Evolutionary conservation across 1,140 invertebrate genomes (phyloP), one percentile per base, ranked within the genome.

Genomic region (Hyles euphorbiae): DNA sequence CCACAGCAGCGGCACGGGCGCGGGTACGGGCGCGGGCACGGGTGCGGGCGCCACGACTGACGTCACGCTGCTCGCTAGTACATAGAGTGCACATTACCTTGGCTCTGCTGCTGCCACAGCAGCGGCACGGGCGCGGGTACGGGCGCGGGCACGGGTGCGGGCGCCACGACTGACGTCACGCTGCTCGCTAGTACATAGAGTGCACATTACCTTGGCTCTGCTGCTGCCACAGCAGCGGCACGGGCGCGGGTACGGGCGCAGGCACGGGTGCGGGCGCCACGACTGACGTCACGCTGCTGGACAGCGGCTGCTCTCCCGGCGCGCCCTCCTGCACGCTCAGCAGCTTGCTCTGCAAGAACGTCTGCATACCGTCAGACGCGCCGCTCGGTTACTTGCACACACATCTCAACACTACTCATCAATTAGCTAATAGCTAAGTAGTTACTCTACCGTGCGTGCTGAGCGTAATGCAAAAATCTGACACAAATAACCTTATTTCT

Each of bases 51-150:
- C 46, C n/a, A n/a, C 46, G 7, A 48, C 46, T 5, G n/a, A 5
- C 2, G 46, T n/a, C 46, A 47, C 46, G 12, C 12, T n/a, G 12
- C 46, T 54, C 32, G 57, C 59, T 54, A 22, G 22, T 22, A 40
- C 36, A 40, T 40, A 40, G 4, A 40, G 36, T 22, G 36, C 8
- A 8, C 36, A 8, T 40, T 72, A 85, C 83, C 82, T 78, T 85
- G 83, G 49, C 84, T 55, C 55, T 84, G 83, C 56, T 87, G 83
- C 53, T 81, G 81, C 83, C 81, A 85, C 47, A 85, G 67, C 40
- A 83, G 57, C 2, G 82, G 81, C 8, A 83, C 81, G 3, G 79
- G 72, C 1, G 76, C 67, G 10, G 76, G 74, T 1, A 72, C 68
- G 1, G 70, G 67, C 10, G 44, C 67, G 59, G 53, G 72, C 61